Base-by-base conservation (phyloP, 2,113 vertebrate species). In the Gasterosteus nipponicus region DNA sequence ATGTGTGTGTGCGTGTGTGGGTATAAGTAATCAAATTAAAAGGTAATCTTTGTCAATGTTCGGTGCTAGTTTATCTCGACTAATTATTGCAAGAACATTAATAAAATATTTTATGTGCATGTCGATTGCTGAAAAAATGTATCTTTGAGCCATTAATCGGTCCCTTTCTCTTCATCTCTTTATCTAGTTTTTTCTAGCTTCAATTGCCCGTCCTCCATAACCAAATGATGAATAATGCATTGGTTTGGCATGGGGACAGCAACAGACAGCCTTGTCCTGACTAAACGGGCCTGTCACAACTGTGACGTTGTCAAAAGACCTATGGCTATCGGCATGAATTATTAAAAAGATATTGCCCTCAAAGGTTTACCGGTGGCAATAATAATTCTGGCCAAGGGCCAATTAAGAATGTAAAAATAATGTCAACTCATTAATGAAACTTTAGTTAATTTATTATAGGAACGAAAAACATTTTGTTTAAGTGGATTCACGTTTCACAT, bases 371-470 rank as follows among this genome's bases (percentile, higher is more conserved):
- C 46, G 12, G 18, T 14, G 53, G 10, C 35, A 64, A 54, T 60
- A 66, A 63, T 47, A 82, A 75, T 33, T 76, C 46, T 46, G 51
- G 47, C 31, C 60, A 69, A 70, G 57, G 10, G 54, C 65, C 73
- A 78, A 74, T 85, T 75, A 16, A 56, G 10, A 63, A 53, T 49
- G 16, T 63, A 57, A 80, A 83, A 83, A 80, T 67, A 81, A 80
- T 81, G 64, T 86, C 93, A 94, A 95, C 92, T 84, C 89, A 56
- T 93, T 89, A 75, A 87, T 88, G 88, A 92, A 93, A 91, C 80
- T 88, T 93, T 87, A 61, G 91, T 92, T 91, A 83, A 94, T 95
- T 95, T 95, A 95, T 95, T 94, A 84, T 92, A 89, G 82, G 86
- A 92, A 91, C 87, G 83, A 91, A 94, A 93, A 94, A 91, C 87